Evolutionary conservation across 1,140 invertebrate species (phyloP).

Genomic region (Lepidostoma basale): DNA sequence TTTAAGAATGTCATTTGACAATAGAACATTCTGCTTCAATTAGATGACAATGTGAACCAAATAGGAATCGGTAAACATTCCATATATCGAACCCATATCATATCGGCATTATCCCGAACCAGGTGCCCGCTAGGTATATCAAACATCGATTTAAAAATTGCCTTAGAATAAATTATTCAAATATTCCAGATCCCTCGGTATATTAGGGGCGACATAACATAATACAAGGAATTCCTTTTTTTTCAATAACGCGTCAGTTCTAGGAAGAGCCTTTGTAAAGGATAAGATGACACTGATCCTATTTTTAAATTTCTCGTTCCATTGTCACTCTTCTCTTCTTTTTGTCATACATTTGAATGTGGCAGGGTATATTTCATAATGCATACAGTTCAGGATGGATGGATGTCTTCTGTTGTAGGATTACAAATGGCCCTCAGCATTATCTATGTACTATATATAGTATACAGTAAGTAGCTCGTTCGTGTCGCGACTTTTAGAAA

Average conservation of each 20-base stretch:
- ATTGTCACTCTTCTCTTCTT: constrained; percentile 10
- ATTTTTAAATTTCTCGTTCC: constrained; percentile 38
- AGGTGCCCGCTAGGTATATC: constrained; percentile 26
- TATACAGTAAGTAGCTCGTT: too few relatives aligned
- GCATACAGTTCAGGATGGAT: too few relatives aligned
- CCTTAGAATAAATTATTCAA: constrained; percentile 42
- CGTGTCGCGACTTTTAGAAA: too few relatives aligned
- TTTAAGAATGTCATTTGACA: too few relatives aligned
- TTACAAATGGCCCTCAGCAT: not conserved
- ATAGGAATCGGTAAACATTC: constrained; percentile 15
- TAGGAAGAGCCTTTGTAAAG: constrained; percentile 35
- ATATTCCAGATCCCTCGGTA: not conserved
- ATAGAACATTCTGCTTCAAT: not conserved
- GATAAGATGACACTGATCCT: constrained; percentile 43
- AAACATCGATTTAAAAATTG: constrained; percentile 31
- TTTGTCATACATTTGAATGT: too few relatives aligned
- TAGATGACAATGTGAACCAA: constrained; percentile 4
- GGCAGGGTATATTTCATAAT: too few relatives aligned
- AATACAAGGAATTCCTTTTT: constrained; percentile 25
- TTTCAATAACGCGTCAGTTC: constrained; percentile 4
- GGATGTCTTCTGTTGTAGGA: too few relatives aligned
- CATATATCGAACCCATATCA: constrained; percentile 25
- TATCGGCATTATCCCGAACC: constrained; percentile 7
- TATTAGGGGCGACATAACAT: constrained; percentile 27
- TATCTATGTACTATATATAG: too few relatives aligned